phyloP scores from a whole-genome alignment of 1,140 invertebrate genomes.

The Aphis craccivora region DNA sequence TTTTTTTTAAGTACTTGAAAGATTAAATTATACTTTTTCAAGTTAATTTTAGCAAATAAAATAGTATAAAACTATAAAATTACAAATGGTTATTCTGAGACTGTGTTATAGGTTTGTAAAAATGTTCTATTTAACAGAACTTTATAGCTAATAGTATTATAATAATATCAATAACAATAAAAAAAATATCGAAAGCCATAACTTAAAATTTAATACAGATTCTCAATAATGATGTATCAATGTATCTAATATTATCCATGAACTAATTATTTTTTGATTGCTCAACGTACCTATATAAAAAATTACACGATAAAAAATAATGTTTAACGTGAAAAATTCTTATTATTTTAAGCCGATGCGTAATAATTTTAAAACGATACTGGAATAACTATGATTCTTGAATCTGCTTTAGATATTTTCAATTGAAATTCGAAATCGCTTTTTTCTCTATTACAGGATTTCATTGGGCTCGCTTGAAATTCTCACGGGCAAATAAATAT shows the following conservation, averaged over 20 bases:
- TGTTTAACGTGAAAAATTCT: neutral
- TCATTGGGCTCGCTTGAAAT: neutral
- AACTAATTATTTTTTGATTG: neutral
- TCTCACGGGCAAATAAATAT: neutral
- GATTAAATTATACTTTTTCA: too few relatives aligned
- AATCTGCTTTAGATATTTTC: neutral
- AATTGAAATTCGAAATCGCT: neutral
- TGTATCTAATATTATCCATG: neutral
- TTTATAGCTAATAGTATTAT: too few relatives aligned
- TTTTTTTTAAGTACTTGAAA: too few relatives aligned
- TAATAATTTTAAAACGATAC: neutral
- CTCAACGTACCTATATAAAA: too few relatives aligned
- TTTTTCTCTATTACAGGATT: neutral
- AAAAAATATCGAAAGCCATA: neutral
- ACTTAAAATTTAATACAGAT: neutral
- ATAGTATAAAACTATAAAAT: too few relatives aligned
- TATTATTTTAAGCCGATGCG: neutral
- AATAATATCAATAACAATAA: too few relatives aligned
- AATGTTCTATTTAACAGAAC: too few relatives aligned
- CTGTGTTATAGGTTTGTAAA: too few relatives aligned
- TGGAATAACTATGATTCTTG: neutral
- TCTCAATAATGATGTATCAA: neutral
- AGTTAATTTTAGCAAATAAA: too few relatives aligned
- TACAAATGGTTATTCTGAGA: too few relatives aligned
- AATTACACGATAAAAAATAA: neutral